Base-by-base conservation (phyloP, 2,888 invertebrate genomes). In the Suillia variegata region DNA sequence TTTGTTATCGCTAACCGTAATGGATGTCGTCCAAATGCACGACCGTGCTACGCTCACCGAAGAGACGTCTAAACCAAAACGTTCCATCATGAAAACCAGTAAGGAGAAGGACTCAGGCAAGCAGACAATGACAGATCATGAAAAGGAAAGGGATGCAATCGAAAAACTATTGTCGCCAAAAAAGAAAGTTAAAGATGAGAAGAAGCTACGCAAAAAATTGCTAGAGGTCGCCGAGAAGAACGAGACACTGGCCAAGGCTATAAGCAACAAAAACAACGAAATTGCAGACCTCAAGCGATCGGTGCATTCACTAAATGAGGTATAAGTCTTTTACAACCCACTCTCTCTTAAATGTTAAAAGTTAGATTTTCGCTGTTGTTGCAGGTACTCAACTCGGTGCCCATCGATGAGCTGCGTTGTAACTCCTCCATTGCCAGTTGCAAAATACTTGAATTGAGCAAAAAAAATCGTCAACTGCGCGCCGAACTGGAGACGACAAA, bases 381-480 rank as follows among this genome's bases (percentile, higher is more conserved):
- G n/a, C n/a, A n/a, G n/a, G n/a, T 79, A 1, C 67, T 81, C 1
- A 78, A 80, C 48, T 78, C 79, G 2, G 73, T 76, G 54, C 78
- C 78, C 21, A 73, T 75, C 2, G 76, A 79, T 47, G 80, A 80
- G 58, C 42, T 81, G 56, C 75, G 78, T 22, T 72, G 65, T 45
- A 80, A 77, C 50, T 79, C 80, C 1, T 75, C 73, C 1, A 73
- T 75, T 31, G 79, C 77, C 20, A 65, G 73, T 22, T 63, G 72
- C 2, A 80, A 81, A 61, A 75, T 81, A 17, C 60, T 76, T 6
- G 80, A 80, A 10, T 60, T 82, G n/a, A 77, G 75, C 62, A 80
- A 78, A 51, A 80, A 75, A 63, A 82, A 81, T 65, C 79, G 78
- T 0, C 67, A 69, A 49, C 64, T 82, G 55, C 76, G 70, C 3